Conservation (phyloP, 2,888 invertebrate species). For the Drosophila recens region DNA sequence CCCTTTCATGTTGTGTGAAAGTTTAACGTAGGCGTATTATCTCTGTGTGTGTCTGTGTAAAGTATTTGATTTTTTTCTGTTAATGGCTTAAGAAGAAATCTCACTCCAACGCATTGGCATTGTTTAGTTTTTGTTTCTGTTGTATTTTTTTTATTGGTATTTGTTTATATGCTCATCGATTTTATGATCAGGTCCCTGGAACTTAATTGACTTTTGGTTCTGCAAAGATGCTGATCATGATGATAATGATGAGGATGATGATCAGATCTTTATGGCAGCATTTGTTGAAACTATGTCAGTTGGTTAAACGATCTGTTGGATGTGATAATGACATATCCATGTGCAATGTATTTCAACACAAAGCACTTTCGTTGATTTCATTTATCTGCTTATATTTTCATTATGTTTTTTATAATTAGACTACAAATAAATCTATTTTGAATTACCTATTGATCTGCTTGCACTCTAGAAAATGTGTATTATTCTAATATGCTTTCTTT, state of each 20-base stretch:
- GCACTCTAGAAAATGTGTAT: background rate
- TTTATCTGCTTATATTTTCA: background rate
- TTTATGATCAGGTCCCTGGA: conserved; percentile 41
- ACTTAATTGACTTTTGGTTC: conserved; percentile 40
- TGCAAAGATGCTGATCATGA: conserved; percentile 7
- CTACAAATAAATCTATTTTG: background rate
- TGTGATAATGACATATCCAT: conserved; percentile 25
- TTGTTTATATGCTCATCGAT: conserved; percentile 50
- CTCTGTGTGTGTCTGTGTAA: conserved; percentile 6
- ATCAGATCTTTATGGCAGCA: conserved; percentile 25
- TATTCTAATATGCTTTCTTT: background rate
- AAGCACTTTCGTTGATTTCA: conserved; percentile 6
- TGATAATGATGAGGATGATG: conserved; percentile 22
- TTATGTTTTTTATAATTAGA: background rate
- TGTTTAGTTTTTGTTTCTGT: conserved; percentile 28
- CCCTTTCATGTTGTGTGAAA: conserved; percentile 57
- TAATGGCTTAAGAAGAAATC: conserved; percentile 52
- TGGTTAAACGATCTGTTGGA: conserved; percentile 42
- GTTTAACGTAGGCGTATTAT: conserved; percentile 63
- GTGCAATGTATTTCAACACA: background rate
- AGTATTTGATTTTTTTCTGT: conserved; percentile 32
- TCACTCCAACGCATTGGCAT: conserved; percentile 22
- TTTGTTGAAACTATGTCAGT: conserved; percentile 48
- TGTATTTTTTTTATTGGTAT: conserved; percentile 23
- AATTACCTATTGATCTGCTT: background rate